phyloP scores from a whole-genome alignment of 2,888 invertebrate genomes.

The Idaea aversata region DNA sequence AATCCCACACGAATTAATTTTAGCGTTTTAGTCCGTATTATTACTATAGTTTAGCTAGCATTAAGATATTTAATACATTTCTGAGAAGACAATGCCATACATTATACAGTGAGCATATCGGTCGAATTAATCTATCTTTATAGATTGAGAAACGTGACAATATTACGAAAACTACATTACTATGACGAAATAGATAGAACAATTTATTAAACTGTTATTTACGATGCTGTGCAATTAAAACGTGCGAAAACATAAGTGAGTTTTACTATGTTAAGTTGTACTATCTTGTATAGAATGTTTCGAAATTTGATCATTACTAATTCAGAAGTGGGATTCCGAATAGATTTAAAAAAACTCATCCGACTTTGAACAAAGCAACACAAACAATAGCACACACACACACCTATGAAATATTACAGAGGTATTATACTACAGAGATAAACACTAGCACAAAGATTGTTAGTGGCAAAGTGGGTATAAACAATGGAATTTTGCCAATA shows the following conservation, averaged over 20 bases:
- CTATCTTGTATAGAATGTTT: slow-evolving; percentile 7
- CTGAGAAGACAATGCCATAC: not conserved
- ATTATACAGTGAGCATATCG: not conserved
- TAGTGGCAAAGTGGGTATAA: not conserved
- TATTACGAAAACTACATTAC: slow-evolving; percentile 13
- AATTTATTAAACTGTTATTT: not conserved
- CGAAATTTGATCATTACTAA: not conserved
- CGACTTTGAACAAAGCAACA: not conserved
- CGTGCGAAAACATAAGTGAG: slow-evolving; percentile 25
- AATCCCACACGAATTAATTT: too few species aligned
- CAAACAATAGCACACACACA: slow-evolving; percentile 4
- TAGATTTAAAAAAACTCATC: not conserved
- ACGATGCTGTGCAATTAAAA: slow-evolving; percentile 18
- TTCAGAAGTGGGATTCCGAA: not conserved
- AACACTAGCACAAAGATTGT: not conserved
- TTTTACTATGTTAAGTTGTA: slow-evolving; percentile 7
- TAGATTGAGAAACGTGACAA: slow-evolving; percentile 19
- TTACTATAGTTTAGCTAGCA: too few species aligned
- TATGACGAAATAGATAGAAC: slow-evolving; percentile 11
- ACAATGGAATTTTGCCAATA: not conserved
- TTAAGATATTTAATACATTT: too few species aligned
- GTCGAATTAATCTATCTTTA: not conserved
- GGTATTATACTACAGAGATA: not conserved
- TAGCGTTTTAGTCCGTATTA: too few species aligned
- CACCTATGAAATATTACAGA: not conserved